Percentiles rank a stretch among this genome's conserved stretches.
Conservation (phyloP, 2,888 invertebrate genomes). For the Graphium colonna region DNA sequence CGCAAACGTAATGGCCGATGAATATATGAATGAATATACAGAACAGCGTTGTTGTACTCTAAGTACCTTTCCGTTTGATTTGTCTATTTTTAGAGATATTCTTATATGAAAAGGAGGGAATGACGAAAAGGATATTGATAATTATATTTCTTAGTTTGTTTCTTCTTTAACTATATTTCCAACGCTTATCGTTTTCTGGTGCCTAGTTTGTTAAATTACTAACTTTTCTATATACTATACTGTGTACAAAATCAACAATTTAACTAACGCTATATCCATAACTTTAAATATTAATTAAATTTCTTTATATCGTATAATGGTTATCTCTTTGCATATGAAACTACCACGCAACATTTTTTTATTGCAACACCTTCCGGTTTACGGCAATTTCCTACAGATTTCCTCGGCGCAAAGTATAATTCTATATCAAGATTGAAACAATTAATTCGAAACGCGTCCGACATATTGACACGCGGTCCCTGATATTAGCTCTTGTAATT, state of each 20-base stretch:
- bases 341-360: neutral
- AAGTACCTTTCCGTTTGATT: neutral
- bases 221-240: too few species aligned
- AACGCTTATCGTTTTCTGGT: too few species aligned
- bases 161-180: too few species aligned
- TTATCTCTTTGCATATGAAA: too few species aligned
- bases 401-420: neutral
- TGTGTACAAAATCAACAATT: too few species aligned
- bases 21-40: constrained; percentile 6
- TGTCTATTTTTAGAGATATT: neutral
- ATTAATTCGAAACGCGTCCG: constrained; percentile 4
- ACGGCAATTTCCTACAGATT: neutral
- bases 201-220: too few species aligned
- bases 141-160: too few species aligned
- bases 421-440: neutral
- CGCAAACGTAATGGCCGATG: neutral
- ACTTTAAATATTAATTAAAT: too few species aligned
- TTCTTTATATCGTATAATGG: neutral
- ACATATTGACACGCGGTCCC: constrained; percentile 3
- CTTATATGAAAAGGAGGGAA: too few species aligned
- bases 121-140: too few species aligned
- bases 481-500: constrained; percentile 10
- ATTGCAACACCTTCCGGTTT: neutral
- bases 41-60: neutral
- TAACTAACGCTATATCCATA: too few species aligned